Evolutionary conservation across 2,888 invertebrate species (phyloP), one percentile per base, ranked within the genome.

Genomic region (Epiblema foenella): DNA sequence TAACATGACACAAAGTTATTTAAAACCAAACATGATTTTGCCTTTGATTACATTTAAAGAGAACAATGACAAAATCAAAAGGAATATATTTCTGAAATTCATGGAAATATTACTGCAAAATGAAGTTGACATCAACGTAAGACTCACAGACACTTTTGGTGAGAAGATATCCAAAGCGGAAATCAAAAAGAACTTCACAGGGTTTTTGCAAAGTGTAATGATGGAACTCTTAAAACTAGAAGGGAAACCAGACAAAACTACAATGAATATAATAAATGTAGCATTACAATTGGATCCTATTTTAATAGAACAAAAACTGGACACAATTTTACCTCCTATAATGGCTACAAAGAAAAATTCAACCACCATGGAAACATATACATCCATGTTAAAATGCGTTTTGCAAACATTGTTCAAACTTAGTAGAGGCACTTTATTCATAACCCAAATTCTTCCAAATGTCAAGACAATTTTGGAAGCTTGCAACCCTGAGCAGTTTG

Each of bases 331-430:
- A 64, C 90, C 94, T 11, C 79, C 85, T 7, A 81, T 94, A 9
- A 90, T 93, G 89, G 79, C 85, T 0, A 77, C 82, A 1, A 90
- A 88, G 72, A 92, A 93, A 78, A 86, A 74, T 63, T 17, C 76
- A 1, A 85, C 64, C 65, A 73, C 84, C 2, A 69, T 78, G 15
- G 83, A 86, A 73, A 76, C 81, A 0, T 93, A 93, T 57, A 83
- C 73, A 73, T 86, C 90, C 65, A 90, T 86, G 79, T 74, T 93
- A 10, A 91, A 90, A 74, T 89, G 81, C 62, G 79, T 93, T 24
- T 51, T 93, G n/a, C 89, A 92, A 80, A 89, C 85, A 29, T 74
- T 91, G 18, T 94, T 91, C 71, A 93, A 93, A 84, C 74, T 93
- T 1, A 92, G 93, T 68, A 82, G 88, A 75, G 93, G 93, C 0